Evolutionary conservation across 2,888 invertebrate genomes (phyloP).

Genomic region (Venustoraphidia nigricollis): DNA sequence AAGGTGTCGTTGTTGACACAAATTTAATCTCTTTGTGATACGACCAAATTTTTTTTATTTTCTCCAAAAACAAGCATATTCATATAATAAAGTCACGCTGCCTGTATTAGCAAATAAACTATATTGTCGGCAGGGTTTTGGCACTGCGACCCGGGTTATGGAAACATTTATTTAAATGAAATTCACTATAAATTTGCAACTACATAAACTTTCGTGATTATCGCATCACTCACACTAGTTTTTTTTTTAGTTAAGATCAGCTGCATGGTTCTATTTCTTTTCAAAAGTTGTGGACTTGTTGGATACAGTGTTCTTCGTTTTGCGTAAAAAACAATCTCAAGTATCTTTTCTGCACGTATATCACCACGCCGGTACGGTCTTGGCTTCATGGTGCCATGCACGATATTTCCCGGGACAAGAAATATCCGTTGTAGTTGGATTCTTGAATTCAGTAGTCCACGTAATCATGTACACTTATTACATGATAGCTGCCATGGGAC

Average conservation of each 20-base stretch:
- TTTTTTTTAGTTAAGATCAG: slow-evolving; percentile 36
- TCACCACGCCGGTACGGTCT: slow-evolving; percentile 69
- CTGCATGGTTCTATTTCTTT: slow-evolving; percentile 66
- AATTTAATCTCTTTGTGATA: too few species aligned
- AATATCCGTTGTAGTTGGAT: slow-evolving; percentile 31
- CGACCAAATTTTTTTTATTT: too few species aligned
- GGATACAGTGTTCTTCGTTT: slow-evolving; percentile 76
- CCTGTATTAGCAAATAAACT: too few species aligned
- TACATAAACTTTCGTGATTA: too few species aligned
- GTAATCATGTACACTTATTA: slow-evolving; percentile 37
- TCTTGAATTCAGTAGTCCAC: slow-evolving; percentile 32
- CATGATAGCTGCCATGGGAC: slow-evolving; percentile 32
- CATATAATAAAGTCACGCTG: too few species aligned
- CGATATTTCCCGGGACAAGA: slow-evolving; percentile 57
- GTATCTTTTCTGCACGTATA: slow-evolving; percentile 80
- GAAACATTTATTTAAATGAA: too few species aligned
- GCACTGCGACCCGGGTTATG: too few species aligned
- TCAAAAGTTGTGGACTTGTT: slow-evolving; percentile 64
- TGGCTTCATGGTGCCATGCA: slow-evolving; percentile 65
- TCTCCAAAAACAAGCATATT: too few species aligned
- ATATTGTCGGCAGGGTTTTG: too few species aligned
- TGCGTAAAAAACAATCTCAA: slow-evolving; percentile 80
- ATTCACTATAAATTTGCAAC: too few species aligned
- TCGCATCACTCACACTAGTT: too few species aligned
- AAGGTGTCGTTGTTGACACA: too few species aligned